phyloP scores from a whole-genome alignment of 1,140 invertebrate genomes.

The Euura saliciscinereae region DNA sequence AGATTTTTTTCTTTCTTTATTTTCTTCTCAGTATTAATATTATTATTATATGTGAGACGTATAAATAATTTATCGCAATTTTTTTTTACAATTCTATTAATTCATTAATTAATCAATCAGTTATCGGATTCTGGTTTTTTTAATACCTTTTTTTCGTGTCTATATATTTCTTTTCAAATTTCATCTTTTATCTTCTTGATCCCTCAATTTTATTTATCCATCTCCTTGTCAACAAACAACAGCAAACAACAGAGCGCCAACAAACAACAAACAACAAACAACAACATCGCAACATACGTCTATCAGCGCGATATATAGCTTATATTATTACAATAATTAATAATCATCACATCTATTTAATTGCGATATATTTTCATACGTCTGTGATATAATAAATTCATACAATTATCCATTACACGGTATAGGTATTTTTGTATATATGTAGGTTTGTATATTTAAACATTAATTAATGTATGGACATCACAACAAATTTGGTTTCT shows the following conservation, averaged over 20 bases:
- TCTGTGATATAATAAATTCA: neutral
- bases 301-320: too few species aligned
- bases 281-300: too few species aligned
- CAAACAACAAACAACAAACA: too few species aligned
- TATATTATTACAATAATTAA: neutral
- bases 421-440: neutral
- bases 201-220: too few species aligned
- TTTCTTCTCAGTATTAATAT: too few species aligned
- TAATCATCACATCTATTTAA: neutral
- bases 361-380: neutral
- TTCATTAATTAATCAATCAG: too few species aligned
- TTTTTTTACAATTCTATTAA: too few species aligned
- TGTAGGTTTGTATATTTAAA: neutral
- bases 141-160: neutral
- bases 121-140: neutral
- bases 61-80: neutral
- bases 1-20: too few species aligned
- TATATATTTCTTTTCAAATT: neutral
- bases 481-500: constrained; percentile 35
- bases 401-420: neutral
- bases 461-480: constrained; percentile 30
- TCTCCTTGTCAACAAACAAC: too few species aligned
- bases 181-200: too few species aligned
- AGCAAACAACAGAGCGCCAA: too few species aligned
- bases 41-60: neutral